These are phyloP conservation scores for Patella vulgata DNA, from an alignment of 1,140 invertebrate genomes.

Conservation along the genomic window DNA sequence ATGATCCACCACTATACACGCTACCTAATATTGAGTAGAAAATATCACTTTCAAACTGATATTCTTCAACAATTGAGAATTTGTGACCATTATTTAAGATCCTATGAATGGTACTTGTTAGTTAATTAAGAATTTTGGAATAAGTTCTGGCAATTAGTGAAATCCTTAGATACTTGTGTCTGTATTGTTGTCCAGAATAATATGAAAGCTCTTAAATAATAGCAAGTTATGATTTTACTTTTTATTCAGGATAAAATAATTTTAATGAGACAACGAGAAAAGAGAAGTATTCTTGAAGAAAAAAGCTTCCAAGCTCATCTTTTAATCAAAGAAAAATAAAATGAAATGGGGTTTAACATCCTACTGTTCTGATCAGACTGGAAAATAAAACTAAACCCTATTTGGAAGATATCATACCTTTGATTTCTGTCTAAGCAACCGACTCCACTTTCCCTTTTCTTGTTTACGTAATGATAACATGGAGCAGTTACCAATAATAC, in stretches of 20 bases:
- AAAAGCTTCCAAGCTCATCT: no score
- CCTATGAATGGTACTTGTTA: background rate
- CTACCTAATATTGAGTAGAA: background rate
- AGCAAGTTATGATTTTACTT: no score
- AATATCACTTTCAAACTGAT: background rate
- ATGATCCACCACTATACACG: constrained; percentile 2
- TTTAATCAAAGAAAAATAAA: no score
- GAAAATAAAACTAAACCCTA: no score
- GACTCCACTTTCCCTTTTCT: constrained; percentile 31
- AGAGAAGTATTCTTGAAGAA: no score
- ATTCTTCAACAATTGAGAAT: background rate
- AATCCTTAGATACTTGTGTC: background rate
- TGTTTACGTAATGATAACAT: constrained; percentile 29
- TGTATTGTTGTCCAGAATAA: no score
- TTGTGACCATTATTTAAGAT: background rate
- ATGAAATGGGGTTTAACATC: no score
- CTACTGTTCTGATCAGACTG: no score
- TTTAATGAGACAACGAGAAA: no score
- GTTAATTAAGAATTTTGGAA: background rate
- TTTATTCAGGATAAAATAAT: no score
- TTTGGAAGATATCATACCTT: constrained; percentile 31
- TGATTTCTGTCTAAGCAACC: constrained; percentile 28
- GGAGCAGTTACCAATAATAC: constrained; percentile 18
- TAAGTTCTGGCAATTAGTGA: background rate
- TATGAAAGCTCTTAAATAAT: no score